These are phyloP conservation scores for Sinonovacula constricta DNA, from an alignment of 1,140 invertebrate genomes.

Conservation along the genomic window DNA sequence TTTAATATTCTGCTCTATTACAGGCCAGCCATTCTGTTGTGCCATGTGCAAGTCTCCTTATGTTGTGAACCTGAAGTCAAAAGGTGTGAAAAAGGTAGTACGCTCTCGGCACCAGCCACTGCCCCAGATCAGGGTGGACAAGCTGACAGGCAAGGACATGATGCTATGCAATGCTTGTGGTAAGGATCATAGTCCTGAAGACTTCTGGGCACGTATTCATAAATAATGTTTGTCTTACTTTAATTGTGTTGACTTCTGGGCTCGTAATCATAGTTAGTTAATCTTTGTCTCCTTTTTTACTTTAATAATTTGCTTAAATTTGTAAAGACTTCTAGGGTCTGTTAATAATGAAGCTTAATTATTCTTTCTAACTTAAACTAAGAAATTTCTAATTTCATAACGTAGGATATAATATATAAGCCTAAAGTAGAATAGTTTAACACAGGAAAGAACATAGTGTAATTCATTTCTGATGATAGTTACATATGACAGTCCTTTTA, in stretches of 20 bases:
- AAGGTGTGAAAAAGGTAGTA: conserved; percentile 5
- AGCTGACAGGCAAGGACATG: conserved; percentile 47
- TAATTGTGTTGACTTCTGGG: neutral
- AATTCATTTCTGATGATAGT: too few species aligned
- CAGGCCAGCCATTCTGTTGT: conserved; percentile 53
- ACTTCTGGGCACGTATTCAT: neutral
- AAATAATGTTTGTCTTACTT: neutral
- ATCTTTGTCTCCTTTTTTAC: neutral
- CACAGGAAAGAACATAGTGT: too few species aligned
- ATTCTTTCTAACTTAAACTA: too few species aligned
- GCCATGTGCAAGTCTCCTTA: conserved; percentile 53
- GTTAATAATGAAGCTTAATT: too few species aligned
- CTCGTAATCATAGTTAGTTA: neutral
- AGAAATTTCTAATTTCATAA: too few species aligned
- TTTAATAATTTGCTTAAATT: neutral
- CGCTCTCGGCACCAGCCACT: conserved; percentile 47
- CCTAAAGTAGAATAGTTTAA: too few species aligned
- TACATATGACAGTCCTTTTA: too few species aligned
- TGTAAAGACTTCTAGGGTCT: neutral
- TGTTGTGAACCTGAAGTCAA: conserved; percentile 45
- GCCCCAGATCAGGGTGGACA: conserved; percentile 52
- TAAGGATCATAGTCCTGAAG: too few species aligned
- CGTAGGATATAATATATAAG: too few species aligned
- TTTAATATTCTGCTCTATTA: neutral
- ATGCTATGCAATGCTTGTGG: conserved; percentile 65